Percentiles rank a stretch among this genome's conserved stretches.
Conservation (phyloP, 2,113 vertebrate genomes). For the Ailuropoda melanoleuca region DNA sequence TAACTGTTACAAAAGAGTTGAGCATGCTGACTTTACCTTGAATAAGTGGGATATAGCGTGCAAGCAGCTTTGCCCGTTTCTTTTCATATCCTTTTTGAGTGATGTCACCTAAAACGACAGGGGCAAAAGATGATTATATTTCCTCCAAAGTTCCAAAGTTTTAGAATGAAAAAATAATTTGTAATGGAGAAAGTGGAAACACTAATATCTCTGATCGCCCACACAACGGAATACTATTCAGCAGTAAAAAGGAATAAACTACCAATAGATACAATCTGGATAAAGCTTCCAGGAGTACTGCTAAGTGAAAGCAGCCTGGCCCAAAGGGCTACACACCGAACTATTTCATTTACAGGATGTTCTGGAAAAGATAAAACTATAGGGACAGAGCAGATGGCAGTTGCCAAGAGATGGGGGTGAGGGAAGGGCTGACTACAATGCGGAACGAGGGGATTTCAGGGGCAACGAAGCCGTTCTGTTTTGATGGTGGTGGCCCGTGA, state of each 20-base stretch:
- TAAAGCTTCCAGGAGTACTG: fast-evolving
- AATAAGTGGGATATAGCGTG: slow-evolving; percentile 83
- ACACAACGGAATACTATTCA: neutral
- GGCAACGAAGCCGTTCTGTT: neutral
- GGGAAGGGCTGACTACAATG: too few relatives aligned
- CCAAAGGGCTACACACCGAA: neutral
- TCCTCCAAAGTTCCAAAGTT: neutral
- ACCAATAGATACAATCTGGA: fast-evolving
- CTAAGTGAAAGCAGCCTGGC: neutral
- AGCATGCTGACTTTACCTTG: slow-evolving; percentile 80
- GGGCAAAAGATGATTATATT: neutral
- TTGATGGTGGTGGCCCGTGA: fast-evolving
- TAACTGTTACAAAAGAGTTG: neutral
- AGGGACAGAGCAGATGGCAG: neutral
- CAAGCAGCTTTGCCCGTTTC: slow-evolving; percentile 87
- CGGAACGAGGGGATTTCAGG: fast-evolving
- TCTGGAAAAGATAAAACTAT: neutral
- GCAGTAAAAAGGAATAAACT: neutral
- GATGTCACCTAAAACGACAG: slow-evolving; percentile 85
- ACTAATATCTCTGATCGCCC: neutral
- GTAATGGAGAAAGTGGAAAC: neutral
- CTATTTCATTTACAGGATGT: neutral
- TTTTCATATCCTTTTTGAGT: slow-evolving; percentile 89
- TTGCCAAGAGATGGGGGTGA: neutral
- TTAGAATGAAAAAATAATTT: neutral